Conservation (phyloP, 2,888 invertebrate species). For the Drosophila borborema region DNA sequence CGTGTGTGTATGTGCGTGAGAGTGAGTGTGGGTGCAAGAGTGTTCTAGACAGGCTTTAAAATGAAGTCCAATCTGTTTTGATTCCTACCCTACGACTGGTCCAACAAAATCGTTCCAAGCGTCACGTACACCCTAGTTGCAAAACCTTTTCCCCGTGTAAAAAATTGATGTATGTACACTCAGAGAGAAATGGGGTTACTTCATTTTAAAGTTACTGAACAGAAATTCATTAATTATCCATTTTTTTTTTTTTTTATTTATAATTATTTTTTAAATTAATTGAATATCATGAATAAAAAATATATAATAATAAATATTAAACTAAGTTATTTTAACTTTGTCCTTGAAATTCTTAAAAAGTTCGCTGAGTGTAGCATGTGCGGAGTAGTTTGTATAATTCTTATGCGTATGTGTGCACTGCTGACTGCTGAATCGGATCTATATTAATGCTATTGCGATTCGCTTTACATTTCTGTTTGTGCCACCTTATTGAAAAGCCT, state of each 20-base stretch:
- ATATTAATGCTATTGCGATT: constrained; percentile 31
- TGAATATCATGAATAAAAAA: no score
- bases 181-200: neutral
- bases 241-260: no score
- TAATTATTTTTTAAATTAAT: no score
- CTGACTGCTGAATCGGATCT: constrained; percentile 16
- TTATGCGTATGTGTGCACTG: constrained; percentile 13
- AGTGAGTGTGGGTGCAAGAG: constrained; percentile 8
- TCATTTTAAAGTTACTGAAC: neutral
- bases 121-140: constrained; percentile 34
- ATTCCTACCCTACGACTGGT: neutral
- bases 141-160: constrained; percentile 15
- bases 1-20: neutral
- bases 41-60: constrained; percentile 28
- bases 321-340: no score
- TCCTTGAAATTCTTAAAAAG: neutral
- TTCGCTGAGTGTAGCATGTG: constrained; percentile 12
- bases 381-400: constrained; percentile 14
- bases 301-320: no score
- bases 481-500: constrained; percentile 68
- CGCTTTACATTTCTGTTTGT: constrained; percentile 49
- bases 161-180: constrained; percentile 20
- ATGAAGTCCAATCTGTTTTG: constrained; percentile 16
- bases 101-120: neutral
- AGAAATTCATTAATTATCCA: neutral